phyloP scores from a whole-genome alignment of 2,888 invertebrate species.

The Pammene aurita region DNA sequence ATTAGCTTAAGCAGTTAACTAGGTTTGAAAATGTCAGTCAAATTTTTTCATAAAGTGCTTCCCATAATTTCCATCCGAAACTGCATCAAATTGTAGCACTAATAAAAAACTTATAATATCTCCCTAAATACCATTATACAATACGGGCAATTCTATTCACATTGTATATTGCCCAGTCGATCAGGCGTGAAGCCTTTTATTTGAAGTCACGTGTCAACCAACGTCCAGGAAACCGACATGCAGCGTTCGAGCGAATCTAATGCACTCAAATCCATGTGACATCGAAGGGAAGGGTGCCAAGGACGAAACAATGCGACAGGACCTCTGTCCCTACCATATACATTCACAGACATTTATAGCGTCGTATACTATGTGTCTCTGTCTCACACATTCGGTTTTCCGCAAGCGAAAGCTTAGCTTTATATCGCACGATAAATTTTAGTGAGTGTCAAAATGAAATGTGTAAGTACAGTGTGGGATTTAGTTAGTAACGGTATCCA shows the following conservation, averaged over 20 bases:
- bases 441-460: neutral
- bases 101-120: slow-evolving; percentile 27
- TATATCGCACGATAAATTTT: neutral
- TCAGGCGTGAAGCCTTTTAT: slow-evolving; percentile 81
- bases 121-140: slow-evolving; percentile 70
- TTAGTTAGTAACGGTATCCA: slow-evolving; percentile 14
- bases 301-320: slow-evolving; percentile 55
- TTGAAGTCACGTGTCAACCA: slow-evolving; percentile 77
- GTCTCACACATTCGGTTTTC: neutral
- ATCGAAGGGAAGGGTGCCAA: slow-evolving; percentile 48
- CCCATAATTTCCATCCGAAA: neutral
- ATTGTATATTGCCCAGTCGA: slow-evolving; percentile 70
- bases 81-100: neutral
- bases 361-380: neutral
- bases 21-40: neutral
- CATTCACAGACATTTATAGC: neutral
- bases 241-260: slow-evolving; percentile 79
- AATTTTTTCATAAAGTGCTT: neutral
- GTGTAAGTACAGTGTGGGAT: slow-evolving; percentile 47
- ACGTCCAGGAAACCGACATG: slow-evolving; percentile 76
- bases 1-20: no score
- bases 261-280: slow-evolving; percentile 79
- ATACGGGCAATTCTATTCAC: slow-evolving; percentile 80
- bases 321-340: slow-evolving; percentile 28
- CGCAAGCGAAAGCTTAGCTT: neutral